Conservation (phyloP, 2,888 invertebrate genomes). For the Phyllotreta cruciferae region DNA sequence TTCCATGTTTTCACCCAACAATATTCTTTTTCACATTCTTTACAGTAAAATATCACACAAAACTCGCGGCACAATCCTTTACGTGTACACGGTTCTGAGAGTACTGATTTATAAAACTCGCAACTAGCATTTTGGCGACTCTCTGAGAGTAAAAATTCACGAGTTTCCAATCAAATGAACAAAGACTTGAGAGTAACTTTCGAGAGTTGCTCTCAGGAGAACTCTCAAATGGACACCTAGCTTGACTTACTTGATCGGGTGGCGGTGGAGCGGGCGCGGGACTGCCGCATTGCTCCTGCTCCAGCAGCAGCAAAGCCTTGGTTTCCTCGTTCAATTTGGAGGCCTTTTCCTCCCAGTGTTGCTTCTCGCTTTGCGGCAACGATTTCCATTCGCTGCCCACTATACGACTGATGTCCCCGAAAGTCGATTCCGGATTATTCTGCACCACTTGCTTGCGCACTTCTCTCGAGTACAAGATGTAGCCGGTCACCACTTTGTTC, state of each 20-base stretch:
- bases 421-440: conserved; percentile 92
- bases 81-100: too few species aligned
- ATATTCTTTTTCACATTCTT: too few species aligned
- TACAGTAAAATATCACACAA: too few species aligned
- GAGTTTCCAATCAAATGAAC: too few species aligned
- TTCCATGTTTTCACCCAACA: too few species aligned
- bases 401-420: conserved; percentile 83
- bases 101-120: too few species aligned
- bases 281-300: conserved; percentile 62
- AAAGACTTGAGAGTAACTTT: too few species aligned
- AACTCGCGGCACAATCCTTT: too few species aligned
- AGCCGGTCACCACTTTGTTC: conserved; percentile 91
- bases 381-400: conserved; percentile 93
- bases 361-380: conserved; percentile 85
- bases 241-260: conserved; percentile 55
- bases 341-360: conserved; percentile 94
- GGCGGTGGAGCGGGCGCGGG: conserved; percentile 50
- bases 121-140: too few species aligned
- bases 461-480: conserved; percentile 97
- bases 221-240: too few species aligned
- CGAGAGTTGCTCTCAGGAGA: too few species aligned
- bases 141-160: too few species aligned
- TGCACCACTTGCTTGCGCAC: conserved; percentile 90
- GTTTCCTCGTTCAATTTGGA: conserved; percentile 88
- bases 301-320: conserved; percentile 69